Evolutionary conservation across 2,888 invertebrate genomes (phyloP), one percentile per base, ranked within the genome.

Genomic region (Sclerodermus sp.): DNA sequence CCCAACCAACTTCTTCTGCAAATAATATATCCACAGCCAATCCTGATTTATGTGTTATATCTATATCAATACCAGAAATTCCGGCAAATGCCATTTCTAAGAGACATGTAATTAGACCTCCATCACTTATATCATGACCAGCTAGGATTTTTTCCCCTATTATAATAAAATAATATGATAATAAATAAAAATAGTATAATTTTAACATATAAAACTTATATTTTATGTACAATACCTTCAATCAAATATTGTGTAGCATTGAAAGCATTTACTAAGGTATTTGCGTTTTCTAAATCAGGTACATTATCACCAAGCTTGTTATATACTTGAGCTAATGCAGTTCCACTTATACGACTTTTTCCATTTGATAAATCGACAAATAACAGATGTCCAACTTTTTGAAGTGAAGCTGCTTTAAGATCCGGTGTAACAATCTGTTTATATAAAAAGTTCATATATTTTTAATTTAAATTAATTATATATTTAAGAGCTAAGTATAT

Each of bases 1-100:
- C 82, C 83, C 93, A 91, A 17, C 93, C 94, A 17, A 90, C 82
- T 79, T 95, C 95, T 76, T 95, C 95, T 43, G 88, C 84, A 73
- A 93, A 95, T 16, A 95, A 78, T 15, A 90, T 82, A 51, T 88
- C 85, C 6, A 91, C 75, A 1, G 84, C 79, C 0, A 83, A 81
- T 1, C 84, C 83, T 32, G 74, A 74, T 52, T 81, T 81, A 51
- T 85, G 83, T 0, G 78, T 76, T 14, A 92, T 71, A 57, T 89
- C 83, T 0, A 91, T 74, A 13, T 85, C 79, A 13, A 95, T 68
- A 1, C 96, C 96, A 62, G 89, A 86, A 50, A 96, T 81, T 32
- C 97, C 96, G 49, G 88, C 95, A 73, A 98, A 93, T n/a, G 91
- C 90, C 96, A 98, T 97, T 81, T 99, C 98, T 51, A 98, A 73